Evolutionary conservation across 2,797 vertebrate species (phyloP).

Genomic region (Oreochromis grahami): DNA sequence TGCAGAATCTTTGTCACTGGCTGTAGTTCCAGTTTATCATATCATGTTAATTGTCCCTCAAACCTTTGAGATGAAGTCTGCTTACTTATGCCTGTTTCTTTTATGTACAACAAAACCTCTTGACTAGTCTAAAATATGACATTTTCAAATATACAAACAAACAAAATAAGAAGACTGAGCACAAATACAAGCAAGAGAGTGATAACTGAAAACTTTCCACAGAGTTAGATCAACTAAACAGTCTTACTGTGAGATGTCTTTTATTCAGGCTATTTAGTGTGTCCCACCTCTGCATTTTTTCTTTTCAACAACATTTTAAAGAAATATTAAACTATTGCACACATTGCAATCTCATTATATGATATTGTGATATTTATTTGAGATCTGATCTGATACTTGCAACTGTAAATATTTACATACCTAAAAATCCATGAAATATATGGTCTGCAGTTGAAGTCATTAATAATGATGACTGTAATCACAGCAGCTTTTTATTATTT

Average conservation of each 20-base stretch:
- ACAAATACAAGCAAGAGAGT: rapidly evolving
- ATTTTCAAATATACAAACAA: not conserved
- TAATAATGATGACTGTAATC: not conserved
- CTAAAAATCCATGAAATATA: too few relatives aligned
- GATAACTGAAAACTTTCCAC: not conserved
- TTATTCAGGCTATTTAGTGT: rapidly evolving
- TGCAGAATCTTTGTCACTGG: not conserved
- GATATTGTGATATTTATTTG: not conserved
- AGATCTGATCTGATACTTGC: rapidly evolving
- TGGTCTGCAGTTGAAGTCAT: too few relatives aligned
- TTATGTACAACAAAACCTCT: not conserved
- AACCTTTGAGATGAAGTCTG: not conserved
- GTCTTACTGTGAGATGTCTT: not conserved
- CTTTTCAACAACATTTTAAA: not conserved
- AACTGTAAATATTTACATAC: not conserved
- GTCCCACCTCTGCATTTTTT: not conserved
- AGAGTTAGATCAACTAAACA: not conserved
- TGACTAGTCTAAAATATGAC: not conserved
- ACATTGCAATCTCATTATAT: not conserved
- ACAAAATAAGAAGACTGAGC: not conserved
- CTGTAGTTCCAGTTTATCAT: not conserved
- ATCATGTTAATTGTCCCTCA: not conserved
- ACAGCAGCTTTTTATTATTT: not conserved
- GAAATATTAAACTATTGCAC: not conserved
- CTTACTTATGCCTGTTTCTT: not conserved